phyloP scores from a whole-genome alignment of 2,888 invertebrate genomes.

The Apamea epomidion region DNA sequence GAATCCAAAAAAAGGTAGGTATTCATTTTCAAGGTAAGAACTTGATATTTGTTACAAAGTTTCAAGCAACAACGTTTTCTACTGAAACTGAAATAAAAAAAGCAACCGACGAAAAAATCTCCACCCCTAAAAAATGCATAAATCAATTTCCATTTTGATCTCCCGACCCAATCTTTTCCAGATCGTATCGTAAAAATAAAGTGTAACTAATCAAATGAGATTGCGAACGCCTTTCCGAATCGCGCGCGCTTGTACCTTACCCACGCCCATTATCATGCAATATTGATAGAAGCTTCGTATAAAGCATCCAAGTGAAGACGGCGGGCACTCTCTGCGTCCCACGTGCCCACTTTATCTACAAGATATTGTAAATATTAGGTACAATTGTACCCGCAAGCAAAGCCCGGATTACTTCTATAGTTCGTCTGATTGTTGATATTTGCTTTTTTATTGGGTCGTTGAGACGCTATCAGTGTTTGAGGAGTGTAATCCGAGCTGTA shows the following conservation, averaged over 20 bases:
- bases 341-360: conserved; percentile 79
- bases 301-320: conserved; percentile 78
- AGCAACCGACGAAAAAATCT: conserved; percentile 10
- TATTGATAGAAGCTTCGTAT: conserved; percentile 81
- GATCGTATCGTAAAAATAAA: conserved; percentile 58
- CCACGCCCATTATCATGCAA: conserved; percentile 74
- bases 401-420: conserved; percentile 72
- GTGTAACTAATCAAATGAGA: conserved; percentile 53
- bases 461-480: conserved; percentile 69
- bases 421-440: conserved; percentile 76
- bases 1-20: background rate
- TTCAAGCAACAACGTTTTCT: background rate
- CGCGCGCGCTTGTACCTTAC: conserved; percentile 66
- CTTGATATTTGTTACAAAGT: background rate
- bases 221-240: conserved; percentile 42
- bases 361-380: conserved; percentile 82
- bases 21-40: background rate
- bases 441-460: conserved; percentile 82
- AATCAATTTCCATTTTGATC: conserved; percentile 51
- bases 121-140: conserved; percentile 46
- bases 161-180: conserved; percentile 44
- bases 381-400: conserved; percentile 76
- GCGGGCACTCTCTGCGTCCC: conserved; percentile 73
- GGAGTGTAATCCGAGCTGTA: conserved; percentile 62
- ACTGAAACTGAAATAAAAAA: conserved; percentile 27